Evolutionary conservation across 1,140 invertebrate genomes (phyloP), one percentile per base, ranked within the genome.

Genomic region (Psilanteris sp.): DNA sequence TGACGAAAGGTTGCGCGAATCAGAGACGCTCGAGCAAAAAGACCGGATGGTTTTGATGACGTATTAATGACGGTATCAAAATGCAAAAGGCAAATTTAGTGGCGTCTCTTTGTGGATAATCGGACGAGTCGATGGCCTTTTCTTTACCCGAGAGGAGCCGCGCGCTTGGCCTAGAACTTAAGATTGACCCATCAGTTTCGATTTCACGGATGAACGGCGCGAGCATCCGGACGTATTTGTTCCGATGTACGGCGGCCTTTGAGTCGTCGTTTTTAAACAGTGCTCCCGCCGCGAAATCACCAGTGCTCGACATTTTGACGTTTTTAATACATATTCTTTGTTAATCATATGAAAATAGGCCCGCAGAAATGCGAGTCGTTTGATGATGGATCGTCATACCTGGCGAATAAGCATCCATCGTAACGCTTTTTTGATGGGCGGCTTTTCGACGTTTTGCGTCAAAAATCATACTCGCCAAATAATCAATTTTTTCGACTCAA

Each of bases 111-210:
- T 62, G 64, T 46, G 52, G 48, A 22, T 64, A 68, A 64, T 62
- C 64, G 62, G 57, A 16, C 55, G 62, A 57, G 31, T 48, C 72
- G 62, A 41, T 18, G 37, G 36, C 44, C 26, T 16, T 52, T 34
- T 48, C 34, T 20, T 52, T 36, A 4, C 29, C 22, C 29, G 20
- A 16, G 43, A 18, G 44, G 44, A 20, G 14, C 20, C 43, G 36
- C 52, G 59, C 52, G 50, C 54, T 75, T 68, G 39, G 46, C 43
- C 66, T 55, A 44, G 43, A 22, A 46, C 43, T 54, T 27, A 32
- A 48, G 64, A 71, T 71, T 77, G 73, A 77, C 59, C 66, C 66
- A 71, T 77, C 73, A 77, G 66, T 77, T 77, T 77, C 52, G 61
- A 77, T 77, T 77, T 77, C 73, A 77, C 54, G 73, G 66, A 71